Evolutionary conservation across 2,797 vertebrate species (phyloP).

Genomic region (Erpetoichthys calabaricus): DNA sequence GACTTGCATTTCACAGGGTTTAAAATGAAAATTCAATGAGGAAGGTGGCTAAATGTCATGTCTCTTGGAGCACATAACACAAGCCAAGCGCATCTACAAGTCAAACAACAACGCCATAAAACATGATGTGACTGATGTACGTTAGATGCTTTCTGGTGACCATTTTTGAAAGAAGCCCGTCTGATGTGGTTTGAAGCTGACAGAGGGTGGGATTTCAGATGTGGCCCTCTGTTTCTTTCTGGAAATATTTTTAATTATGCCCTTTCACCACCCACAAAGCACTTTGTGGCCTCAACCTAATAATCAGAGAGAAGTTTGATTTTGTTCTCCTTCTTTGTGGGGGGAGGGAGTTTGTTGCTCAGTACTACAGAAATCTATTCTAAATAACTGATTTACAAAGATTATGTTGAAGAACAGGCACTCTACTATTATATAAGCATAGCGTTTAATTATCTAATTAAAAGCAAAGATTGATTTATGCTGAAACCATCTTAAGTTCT

Average conservation of each 20-base stretch:
- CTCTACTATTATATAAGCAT: neutral
- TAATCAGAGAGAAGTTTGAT: slow-evolving; percentile 43
- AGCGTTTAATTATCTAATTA: slow-evolving; percentile 6
- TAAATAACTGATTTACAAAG: neutral
- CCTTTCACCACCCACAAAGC: slow-evolving; percentile 59
- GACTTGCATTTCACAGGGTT: slow-evolving; percentile 36
- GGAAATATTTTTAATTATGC: slow-evolving; percentile 75
- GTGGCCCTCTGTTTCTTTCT: slow-evolving; percentile 67
- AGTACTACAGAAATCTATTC: slow-evolving; percentile 14
- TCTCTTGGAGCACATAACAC: slow-evolving; percentile 5
- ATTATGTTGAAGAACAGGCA: slow-evolving; percentile 6
- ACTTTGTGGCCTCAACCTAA: slow-evolving; percentile 39
- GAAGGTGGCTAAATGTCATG: slow-evolving; percentile 15
- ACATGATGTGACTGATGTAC: slow-evolving; percentile 41
- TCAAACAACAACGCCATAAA: slow-evolving; percentile 46
- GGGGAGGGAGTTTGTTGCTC: neutral
- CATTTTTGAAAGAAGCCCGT: slow-evolving; percentile 48
- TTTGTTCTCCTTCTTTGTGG: slow-evolving; percentile 30
- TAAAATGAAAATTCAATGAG: slow-evolving; percentile 25
- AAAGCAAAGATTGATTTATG: slow-evolving; percentile 1
- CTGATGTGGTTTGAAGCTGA: slow-evolving; percentile 72
- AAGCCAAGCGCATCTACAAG: slow-evolving; percentile 16
- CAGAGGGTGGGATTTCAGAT: slow-evolving; percentile 66
- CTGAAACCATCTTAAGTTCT: neutral
- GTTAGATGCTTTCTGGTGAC: slow-evolving; percentile 57